Evolutionary conservation across 1,140 invertebrate genomes (phyloP).

Genomic region (Zaprionus inermis): DNA sequence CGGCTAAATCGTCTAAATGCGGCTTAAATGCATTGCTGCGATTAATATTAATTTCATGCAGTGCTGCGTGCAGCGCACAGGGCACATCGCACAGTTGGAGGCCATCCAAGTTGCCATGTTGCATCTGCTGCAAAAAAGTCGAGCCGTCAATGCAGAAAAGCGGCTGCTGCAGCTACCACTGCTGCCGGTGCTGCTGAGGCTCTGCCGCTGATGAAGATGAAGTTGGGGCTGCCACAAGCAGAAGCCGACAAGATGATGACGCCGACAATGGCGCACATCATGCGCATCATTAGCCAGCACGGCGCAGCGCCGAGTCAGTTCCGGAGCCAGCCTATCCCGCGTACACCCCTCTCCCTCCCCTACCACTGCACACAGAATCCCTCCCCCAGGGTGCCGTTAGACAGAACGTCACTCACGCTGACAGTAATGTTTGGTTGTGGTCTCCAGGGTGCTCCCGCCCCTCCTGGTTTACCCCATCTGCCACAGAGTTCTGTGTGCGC

Average conservation of each 20-base stretch:
- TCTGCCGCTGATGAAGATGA: slow-evolving; percentile 40
- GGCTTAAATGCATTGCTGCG: slow-evolving; percentile 79
- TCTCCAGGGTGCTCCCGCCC: not conserved
- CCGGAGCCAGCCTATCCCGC: slow-evolving; percentile 1
- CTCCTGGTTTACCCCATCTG: too few species aligned
- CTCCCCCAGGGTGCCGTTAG: not conserved
- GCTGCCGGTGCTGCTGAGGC: not conserved
- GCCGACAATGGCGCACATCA: slow-evolving; percentile 53
- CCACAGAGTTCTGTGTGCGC: not conserved
- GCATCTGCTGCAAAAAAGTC: slow-evolving; percentile 44
- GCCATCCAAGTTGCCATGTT: slow-evolving; percentile 57
- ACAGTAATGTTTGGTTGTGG: slow-evolving; percentile 36
- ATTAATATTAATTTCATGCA: slow-evolving; percentile 81
- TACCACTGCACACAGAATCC: too few species aligned
- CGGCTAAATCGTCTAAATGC: slow-evolving; percentile 69
- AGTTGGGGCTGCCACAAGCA: slow-evolving; percentile 39
- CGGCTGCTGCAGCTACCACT: too few species aligned
- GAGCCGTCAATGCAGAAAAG: slow-evolving; percentile 40
- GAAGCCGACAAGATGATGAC: slow-evolving; percentile 40
- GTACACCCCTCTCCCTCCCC: not conserved
- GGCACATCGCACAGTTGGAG: slow-evolving; percentile 55
- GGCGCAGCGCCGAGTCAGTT: not conserved
- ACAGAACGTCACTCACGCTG: slow-evolving; percentile 24
- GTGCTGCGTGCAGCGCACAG: slow-evolving; percentile 50
- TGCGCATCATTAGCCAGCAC: slow-evolving; percentile 54